Percentiles rank a stretch among this genome's conserved stretches.
Conservation (phyloP, 1,140 invertebrate genomes). For the Caenorhabditis briggsae region DNA sequence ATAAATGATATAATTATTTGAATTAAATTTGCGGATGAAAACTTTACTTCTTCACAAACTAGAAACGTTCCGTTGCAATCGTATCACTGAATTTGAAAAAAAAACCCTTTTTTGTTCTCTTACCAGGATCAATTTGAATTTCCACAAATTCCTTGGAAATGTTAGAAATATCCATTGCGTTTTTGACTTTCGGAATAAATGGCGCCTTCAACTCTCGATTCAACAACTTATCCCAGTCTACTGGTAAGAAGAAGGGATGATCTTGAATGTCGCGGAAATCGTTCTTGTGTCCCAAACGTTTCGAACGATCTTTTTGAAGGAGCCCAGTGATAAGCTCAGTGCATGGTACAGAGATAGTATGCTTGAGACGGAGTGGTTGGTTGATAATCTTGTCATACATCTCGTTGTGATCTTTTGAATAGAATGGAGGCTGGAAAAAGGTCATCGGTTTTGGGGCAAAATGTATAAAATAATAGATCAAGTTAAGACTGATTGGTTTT, state of each 20-base stretch:
- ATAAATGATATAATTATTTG: no score
- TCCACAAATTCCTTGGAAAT: conserved; percentile 71
- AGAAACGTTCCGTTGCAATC: no score
- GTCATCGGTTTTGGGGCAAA: no score
- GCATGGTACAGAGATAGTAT: conserved; percentile 66
- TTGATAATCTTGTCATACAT: conserved; percentile 76
- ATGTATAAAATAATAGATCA: no score
- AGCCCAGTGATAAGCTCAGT: conserved; percentile 69
- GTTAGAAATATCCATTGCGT: conserved; percentile 69
- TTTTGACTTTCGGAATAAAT: conserved; percentile 81
- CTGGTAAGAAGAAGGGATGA: conserved; percentile 88
- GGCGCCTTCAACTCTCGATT: conserved; percentile 93
- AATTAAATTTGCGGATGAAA: no score
- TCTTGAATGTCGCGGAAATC: conserved; percentile 89
- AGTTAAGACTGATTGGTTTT: no score
- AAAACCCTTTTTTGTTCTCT: no score
- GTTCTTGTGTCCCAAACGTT: conserved; percentile 70
- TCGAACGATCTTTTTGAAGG: conserved; percentile 72
- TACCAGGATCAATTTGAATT: conserved; percentile 71
- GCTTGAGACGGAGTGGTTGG: conserved; percentile 71
- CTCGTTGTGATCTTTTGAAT: conserved; percentile 75
- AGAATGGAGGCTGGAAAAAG: conserved; percentile 74
- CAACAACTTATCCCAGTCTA: conserved; percentile 91
- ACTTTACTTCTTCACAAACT: no score
- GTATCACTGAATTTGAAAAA: no score